Evolutionary conservation across 2,797 vertebrate genomes (phyloP).

Genomic region (Myiotriccus ornatus): DNA sequence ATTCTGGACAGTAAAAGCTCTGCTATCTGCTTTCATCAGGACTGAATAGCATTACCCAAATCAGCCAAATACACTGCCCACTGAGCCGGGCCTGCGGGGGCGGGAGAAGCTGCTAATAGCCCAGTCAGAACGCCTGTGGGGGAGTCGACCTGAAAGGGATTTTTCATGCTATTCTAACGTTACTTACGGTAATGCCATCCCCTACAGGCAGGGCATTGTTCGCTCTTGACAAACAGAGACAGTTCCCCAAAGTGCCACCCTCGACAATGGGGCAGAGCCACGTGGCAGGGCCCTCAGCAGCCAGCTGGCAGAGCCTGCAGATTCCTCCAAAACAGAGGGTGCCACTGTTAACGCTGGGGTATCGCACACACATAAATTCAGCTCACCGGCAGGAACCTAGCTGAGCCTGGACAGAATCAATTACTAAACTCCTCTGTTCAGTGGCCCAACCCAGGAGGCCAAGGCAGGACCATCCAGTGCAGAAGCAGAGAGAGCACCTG

Average conservation of each 20-base stretch:
- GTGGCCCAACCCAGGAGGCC: background rate
- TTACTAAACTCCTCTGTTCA: accelerated
- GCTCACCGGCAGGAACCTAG: background rate
- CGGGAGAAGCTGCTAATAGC: constrained; percentile 11
- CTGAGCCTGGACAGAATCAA: background rate
- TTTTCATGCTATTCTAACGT: constrained; percentile 68
- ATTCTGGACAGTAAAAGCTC: constrained; percentile 9
- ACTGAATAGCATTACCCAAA: constrained; percentile 30
- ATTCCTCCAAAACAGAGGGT: constrained; percentile 39
- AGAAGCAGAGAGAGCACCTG: background rate
- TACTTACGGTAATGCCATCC: constrained; percentile 71
- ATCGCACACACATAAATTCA: background rate
- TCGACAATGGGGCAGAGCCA: constrained; percentile 57
- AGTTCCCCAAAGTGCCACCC: constrained; percentile 20
- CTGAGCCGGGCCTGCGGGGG: background rate
- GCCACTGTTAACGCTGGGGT: constrained; percentile 31
- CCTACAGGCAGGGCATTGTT: constrained; percentile 73
- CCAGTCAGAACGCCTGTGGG: constrained; percentile 50
- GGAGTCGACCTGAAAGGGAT: constrained; percentile 74
- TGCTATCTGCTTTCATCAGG: constrained; percentile 5
- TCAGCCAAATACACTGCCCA: constrained; percentile 11
- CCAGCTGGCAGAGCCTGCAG: constrained; percentile 37
- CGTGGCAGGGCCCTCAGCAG: constrained; percentile 12
- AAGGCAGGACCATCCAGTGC: background rate
- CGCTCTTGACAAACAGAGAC: constrained; percentile 52